Evolutionary conservation across 2,888 invertebrate genomes (phyloP).

Genomic region (Steinernema hermaphroditum): DNA sequence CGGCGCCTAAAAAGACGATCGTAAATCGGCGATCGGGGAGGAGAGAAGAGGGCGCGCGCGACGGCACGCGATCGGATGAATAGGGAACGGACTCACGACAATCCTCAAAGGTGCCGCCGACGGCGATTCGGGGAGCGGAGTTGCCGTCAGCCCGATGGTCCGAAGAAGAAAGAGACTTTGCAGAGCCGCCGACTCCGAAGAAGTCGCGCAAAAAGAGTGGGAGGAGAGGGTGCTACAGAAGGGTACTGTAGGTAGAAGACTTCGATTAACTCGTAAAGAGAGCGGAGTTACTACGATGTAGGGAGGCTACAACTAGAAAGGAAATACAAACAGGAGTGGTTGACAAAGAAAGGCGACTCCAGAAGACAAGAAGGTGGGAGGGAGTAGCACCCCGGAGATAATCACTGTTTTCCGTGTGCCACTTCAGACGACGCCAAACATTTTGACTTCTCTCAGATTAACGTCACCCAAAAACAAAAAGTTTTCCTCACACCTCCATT

Average conservation of each 20-base stretch:
- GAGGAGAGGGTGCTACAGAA: not conserved
- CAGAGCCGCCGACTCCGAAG: not conserved
- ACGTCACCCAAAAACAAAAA: not conserved
- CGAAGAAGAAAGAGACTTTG: not conserved
- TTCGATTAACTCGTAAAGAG: too few relatives aligned
- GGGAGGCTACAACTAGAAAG: too few relatives aligned
- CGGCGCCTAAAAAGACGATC: not conserved
- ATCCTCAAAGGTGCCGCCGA: constrained; percentile 24
- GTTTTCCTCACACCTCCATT: not conserved
- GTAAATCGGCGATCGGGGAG: constrained; percentile 10
- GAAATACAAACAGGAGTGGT: too few relatives aligned
- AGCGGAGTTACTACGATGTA: too few relatives aligned
- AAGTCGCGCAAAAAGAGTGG: not conserved
- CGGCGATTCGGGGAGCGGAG: constrained; percentile 14
- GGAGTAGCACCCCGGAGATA: too few relatives aligned
- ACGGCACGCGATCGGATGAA: constrained; percentile 25
- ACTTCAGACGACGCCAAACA: not conserved
- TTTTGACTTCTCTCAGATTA: constrained; percentile 5
- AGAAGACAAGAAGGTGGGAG: too few relatives aligned
- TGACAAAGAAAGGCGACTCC: too few relatives aligned
- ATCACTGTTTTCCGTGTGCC: too few relatives aligned
- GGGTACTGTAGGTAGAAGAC: too few relatives aligned
- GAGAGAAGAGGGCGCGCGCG: constrained; percentile 4
- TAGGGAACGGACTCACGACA: not conserved
- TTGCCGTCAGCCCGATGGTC: not conserved